These are phyloP conservation scores for Aethina tumida DNA, from an alignment of 1,140 invertebrate genomes.

Conservation along the genomic window DNA sequence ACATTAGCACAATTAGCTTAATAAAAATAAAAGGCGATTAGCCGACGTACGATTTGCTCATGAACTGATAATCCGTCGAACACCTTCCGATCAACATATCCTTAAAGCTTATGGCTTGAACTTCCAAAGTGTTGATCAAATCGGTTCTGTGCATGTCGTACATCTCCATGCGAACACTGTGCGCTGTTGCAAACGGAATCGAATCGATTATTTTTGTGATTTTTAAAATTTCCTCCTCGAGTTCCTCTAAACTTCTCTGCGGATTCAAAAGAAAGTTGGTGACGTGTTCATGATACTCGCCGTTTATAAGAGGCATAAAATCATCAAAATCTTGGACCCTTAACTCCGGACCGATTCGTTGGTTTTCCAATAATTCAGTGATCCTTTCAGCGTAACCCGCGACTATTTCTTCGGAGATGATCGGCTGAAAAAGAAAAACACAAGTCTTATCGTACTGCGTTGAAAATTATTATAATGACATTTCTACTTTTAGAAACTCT, in stretches of 20 bases:
- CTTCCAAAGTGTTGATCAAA: conserved; percentile 62
- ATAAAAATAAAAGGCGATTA: conserved; percentile 2
- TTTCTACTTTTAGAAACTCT: conserved; percentile 40
- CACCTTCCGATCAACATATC: conserved; percentile 62
- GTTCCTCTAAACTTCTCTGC: conserved; percentile 58
- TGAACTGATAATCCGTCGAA: conserved; percentile 67
- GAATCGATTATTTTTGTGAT: conserved; percentile 53
- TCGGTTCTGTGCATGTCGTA: conserved; percentile 77
- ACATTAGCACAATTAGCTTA: too few species aligned
- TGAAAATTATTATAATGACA: neutral
- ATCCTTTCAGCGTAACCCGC: conserved; percentile 47
- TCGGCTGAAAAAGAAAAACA: conserved; percentile 42
- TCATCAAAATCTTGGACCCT: conserved; percentile 69
- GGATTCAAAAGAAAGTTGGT: conserved; percentile 58
- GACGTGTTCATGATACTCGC: conserved; percentile 48
- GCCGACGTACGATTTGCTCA: conserved; percentile 61
- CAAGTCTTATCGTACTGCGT: neutral
- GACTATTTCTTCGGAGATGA: conserved; percentile 54
- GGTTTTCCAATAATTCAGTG: conserved; percentile 51
- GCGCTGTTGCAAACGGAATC: conserved; percentile 53
- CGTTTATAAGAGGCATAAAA: conserved; percentile 70
- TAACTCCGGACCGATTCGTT: conserved; percentile 58
- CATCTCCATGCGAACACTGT: conserved; percentile 65
- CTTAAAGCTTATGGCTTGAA: conserved; percentile 56
- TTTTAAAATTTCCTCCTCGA: conserved; percentile 49